A percentile compares a stretch with the other conserved stretches of the same genome.
Conservation (phyloP, 2,888 invertebrate genomes). For the Tipula confusa region DNA sequence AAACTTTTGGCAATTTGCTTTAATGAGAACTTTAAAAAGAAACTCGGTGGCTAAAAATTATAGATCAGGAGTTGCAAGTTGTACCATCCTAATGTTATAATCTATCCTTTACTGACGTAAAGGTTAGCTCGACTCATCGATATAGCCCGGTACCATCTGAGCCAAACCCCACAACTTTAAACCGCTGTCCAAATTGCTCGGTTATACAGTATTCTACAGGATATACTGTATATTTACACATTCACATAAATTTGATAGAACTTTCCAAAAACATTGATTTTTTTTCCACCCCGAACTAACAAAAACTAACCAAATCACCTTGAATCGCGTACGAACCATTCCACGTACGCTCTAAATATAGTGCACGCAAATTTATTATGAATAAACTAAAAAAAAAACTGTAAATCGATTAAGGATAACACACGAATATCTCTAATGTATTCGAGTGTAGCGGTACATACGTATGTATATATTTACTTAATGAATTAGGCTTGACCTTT, state of each 20-base stretch:
- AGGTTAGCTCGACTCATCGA: no score
- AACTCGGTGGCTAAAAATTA: no score
- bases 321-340: not conserved
- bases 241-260: not conserved
- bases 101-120: no score
- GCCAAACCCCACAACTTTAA: no score
- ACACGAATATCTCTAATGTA: not conserved
- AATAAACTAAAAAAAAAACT: not conserved
- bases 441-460: not conserved
- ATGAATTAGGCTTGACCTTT: not conserved
- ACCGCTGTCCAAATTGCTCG: no score
- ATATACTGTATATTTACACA: no score
- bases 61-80: no score
- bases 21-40: no score
- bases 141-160: no score
- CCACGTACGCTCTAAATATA: not conserved
- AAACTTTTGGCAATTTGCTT: no score
- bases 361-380: not conserved
- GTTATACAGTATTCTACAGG: no score
- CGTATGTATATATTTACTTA: not conserved
- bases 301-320: not conserved
- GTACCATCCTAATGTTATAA: no score
- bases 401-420: slow-evolving; percentile 20
- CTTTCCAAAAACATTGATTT: not conserved
- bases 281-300: not conserved